Conservation (phyloP, 2,888 invertebrate genomes). For the Lordiphosa fenestrarum region DNA sequence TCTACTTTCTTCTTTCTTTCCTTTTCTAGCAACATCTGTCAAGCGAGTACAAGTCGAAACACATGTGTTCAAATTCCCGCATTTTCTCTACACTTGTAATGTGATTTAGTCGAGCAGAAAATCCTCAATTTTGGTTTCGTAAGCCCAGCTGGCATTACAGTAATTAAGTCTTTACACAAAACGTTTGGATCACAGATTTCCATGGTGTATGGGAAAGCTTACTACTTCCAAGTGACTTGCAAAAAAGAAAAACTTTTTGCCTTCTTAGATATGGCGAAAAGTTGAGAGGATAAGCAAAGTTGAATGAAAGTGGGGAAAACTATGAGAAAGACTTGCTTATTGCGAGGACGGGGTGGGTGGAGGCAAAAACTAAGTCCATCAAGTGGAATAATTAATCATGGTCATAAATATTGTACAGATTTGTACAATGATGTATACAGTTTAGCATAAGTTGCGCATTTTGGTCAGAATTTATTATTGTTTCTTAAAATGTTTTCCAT, state of each 20-base stretch:
- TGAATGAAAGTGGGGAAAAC: slow-evolving; percentile 6
- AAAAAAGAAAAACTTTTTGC: not conserved
- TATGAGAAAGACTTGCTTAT: not conserved
- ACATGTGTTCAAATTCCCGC: slow-evolving; percentile 3
- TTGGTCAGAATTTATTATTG: too few species aligned
- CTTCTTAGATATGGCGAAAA: too few species aligned
- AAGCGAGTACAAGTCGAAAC: too few species aligned
- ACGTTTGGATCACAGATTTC: slow-evolving; percentile 2
- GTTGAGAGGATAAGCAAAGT: slow-evolving; percentile 5
- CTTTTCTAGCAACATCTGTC: too few species aligned
- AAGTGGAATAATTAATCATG: slow-evolving; percentile 17
- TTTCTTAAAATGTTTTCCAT: too few species aligned
- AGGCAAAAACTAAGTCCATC: not conserved
- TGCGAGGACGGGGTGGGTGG: too few species aligned
- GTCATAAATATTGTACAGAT: slow-evolving; percentile 19
- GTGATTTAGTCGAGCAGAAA: slow-evolving; percentile 25
- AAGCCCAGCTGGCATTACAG: slow-evolving; percentile 24
- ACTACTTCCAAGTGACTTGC: slow-evolving; percentile 12
- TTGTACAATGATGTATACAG: not conserved
- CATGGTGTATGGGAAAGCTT: slow-evolving; percentile 3
- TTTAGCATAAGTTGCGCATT: not conserved
- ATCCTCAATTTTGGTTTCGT: slow-evolving; percentile 14
- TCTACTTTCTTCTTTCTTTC: not conserved
- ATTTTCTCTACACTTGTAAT: slow-evolving; percentile 20
- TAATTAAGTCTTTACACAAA: slow-evolving; percentile 28